These are phyloP conservation scores for Nerophis ophidion DNA, from an alignment of 2,113 vertebrate species.

Conservation along the genomic window DNA sequence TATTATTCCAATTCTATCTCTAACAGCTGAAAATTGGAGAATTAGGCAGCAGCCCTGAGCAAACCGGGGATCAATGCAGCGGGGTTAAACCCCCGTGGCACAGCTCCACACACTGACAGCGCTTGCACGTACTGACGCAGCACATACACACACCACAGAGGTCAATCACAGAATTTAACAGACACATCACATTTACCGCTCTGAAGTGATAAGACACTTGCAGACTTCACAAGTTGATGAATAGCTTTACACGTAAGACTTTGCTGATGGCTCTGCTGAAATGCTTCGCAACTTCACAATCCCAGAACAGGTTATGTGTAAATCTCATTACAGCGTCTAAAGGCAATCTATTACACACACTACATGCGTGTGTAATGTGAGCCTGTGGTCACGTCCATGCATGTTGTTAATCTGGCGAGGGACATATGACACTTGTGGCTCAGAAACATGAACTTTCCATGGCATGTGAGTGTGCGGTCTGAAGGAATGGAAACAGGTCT, in stretches of 20 bases:
- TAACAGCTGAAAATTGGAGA: conserved; percentile 79
- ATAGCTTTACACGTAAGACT: conserved; percentile 28
- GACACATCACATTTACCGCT: conserved; percentile 68
- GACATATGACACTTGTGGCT: conserved; percentile 50
- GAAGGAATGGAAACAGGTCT: conserved; percentile 40
- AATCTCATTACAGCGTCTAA: conserved; percentile 5
- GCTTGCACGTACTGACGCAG: conserved; percentile 50
- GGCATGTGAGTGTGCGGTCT: conserved; percentile 43
- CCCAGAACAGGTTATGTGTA: not conserved
- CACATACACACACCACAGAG: conserved; percentile 36
- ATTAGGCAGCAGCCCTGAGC: conserved; percentile 61
- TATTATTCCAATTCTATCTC: conserved; percentile 78
- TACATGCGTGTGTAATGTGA: conserved; percentile 17
- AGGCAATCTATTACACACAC: conserved; percentile 6
- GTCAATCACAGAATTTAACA: conserved; percentile 66
- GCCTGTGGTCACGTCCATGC: conserved; percentile 48
- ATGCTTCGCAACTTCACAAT: not conserved
- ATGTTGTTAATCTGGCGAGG: conserved; percentile 55
- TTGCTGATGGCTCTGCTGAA: conserved; percentile 3
- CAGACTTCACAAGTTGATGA: conserved; percentile 42
- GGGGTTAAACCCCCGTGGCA: conserved; percentile 68
- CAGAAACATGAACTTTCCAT: conserved; percentile 57
- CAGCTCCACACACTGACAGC: conserved; percentile 48
- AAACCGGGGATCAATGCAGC: conserved; percentile 56
- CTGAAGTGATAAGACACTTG: conserved; percentile 62